A percentile compares a stretch with the other conserved stretches of the same genome.
Evolutionary conservation across 2,888 invertebrate species (phyloP).

Genomic region (Athetis lepigone): DNA sequence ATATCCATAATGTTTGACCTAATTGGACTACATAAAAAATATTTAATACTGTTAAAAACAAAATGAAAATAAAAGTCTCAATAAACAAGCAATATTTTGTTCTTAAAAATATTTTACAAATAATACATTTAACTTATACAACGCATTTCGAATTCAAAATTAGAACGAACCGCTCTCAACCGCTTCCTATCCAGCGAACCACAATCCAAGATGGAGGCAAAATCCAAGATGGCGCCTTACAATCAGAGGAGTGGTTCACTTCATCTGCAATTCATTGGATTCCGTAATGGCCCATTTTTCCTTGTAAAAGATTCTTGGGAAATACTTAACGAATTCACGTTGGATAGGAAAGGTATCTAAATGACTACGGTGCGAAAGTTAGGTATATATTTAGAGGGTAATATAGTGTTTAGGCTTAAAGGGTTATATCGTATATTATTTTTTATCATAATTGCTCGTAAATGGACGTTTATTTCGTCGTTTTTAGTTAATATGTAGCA

Average conservation of each 20-base stretch:
- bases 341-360: slow-evolving; percentile 3
- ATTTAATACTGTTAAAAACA: background rate
- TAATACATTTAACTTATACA: background rate
- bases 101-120: too few relatives aligned
- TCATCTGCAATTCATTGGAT: slow-evolving; percentile 65
- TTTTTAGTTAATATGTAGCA: too few relatives aligned
- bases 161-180: slow-evolving; percentile 11
- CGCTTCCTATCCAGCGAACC: slow-evolving; percentile 22
- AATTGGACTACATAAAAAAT: too few relatives aligned
- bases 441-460: too few relatives aligned
- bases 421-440: background rate
- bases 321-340: slow-evolving; percentile 27
- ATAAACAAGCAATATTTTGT: too few relatives aligned
- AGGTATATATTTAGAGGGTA: background rate
- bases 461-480: too few relatives aligned
- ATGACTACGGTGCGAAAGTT: background rate
- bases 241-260: slow-evolving; percentile 59
- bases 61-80: background rate
- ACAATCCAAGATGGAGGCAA: slow-evolving; percentile 44
- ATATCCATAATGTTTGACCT: too few relatives aligned
- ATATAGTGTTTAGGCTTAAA: background rate
- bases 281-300: slow-evolving; percentile 51
- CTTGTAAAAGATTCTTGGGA: slow-evolving; percentile 22
- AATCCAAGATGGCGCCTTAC: slow-evolving; percentile 48
- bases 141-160: slow-evolving; percentile 29